Evolutionary conservation across 2,113 vertebrate genomes (phyloP), one percentile per base, ranked within the genome.

Genomic region (Thalassoma bifasciatum): DNA sequence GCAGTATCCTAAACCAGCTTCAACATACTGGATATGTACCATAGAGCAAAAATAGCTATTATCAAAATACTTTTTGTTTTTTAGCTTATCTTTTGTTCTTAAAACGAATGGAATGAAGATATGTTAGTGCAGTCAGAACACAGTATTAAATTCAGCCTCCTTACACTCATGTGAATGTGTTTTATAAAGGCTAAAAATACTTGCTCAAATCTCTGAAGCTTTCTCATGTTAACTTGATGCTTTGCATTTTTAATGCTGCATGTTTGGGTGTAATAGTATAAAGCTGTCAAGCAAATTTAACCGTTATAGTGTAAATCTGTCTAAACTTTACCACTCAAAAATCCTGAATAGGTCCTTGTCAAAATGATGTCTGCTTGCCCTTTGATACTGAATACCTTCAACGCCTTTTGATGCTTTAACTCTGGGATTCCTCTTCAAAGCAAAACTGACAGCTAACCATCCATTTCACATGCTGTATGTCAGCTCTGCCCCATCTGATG

Each of bases 391-490:
- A 40, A 50, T 30, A 57, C 42, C 65, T 44, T 58, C 17, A 34
- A 49, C 57, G 47, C 54, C 59, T 70, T 34, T 51, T 60, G 47
- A 71, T 61, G 22, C 72, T 75, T 82, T 69, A 61, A 71, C 44
- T 62, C 30, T 56, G 53, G 19, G 61, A 63, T 75, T 79, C 66
- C 56, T 85, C 72, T 77, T 84, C 76, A 84, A 85, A 84, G 71
- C 52, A 64, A 79, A 17, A 42, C 67, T 86, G 86, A 86, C 81
- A 86, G 66, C 61, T 67, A 75, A 72, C 73, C 68, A 72, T 86
- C 77, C 71, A 52, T 84, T 72, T 71, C 16, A 49, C 70, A 49
- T 0, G 8, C 75, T 67, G 51, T 30, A 38, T 60, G 73, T 77
- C 75, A 79, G 61, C 61, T 61, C 46, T 70, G 64, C 38, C 75